Conservation (phyloP, 30 jellyfish, hydroid and myxozoan species). For the Clytia hemisphaerica region DNA sequence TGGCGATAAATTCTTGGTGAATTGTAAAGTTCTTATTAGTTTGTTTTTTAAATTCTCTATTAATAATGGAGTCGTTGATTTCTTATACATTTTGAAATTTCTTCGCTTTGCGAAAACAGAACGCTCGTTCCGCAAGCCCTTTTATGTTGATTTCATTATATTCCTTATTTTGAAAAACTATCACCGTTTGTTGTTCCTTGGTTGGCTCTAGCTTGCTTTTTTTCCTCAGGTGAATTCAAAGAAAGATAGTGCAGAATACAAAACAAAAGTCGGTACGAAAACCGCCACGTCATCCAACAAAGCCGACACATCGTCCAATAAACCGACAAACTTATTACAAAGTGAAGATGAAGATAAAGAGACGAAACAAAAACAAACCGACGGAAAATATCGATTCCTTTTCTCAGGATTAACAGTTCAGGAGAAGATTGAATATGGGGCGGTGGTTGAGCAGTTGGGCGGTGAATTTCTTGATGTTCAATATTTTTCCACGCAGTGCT, state of each 20-base stretch:
- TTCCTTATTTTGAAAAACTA: no score
- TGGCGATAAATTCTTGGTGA: no score
- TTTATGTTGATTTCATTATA: no score
- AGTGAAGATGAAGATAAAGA: constrained; percentile 26
- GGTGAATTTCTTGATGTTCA: constrained; percentile 72
- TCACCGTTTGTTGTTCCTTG: no score
- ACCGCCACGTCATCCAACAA: constrained; percentile 33
- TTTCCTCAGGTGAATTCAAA: background rate
- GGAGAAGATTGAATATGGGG: constrained; percentile 82
- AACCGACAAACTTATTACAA: constrained; percentile 44
- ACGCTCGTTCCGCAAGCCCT: no score
- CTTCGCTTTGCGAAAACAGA: no score
- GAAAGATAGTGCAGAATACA: background rate
- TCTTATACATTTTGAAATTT: no score
- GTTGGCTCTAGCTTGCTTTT: background rate
- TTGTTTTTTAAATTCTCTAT: no score
- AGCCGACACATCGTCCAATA: constrained; percentile 27
- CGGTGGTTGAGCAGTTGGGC: constrained; percentile 80
- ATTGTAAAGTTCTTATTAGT: no score
- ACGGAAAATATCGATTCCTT: constrained; percentile 30
- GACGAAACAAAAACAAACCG: background rate
- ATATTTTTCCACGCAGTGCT: constrained; percentile 64
- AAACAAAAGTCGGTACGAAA: background rate
- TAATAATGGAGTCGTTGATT: no score
- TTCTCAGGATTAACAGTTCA: constrained; percentile 82